Evolutionary conservation across 1,140 invertebrate species (phyloP), one percentile per base, ranked within the genome.

Genomic region (Phocides pigmalion): DNA sequence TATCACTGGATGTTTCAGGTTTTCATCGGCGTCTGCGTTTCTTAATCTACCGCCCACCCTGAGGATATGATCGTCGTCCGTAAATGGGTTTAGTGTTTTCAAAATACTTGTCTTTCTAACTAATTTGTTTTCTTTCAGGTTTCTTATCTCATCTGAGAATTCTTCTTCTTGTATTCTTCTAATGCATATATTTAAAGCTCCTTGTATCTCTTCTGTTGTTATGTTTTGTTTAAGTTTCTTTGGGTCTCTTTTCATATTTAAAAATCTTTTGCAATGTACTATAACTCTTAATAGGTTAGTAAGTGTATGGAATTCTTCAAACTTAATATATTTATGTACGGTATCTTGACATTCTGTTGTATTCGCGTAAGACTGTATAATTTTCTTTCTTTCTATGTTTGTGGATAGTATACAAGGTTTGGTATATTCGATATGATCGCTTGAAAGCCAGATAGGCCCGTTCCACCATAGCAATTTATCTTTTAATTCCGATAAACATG

Each of bases 301-400:
- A 42, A 56, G 51, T 20, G 37, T 5, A 9, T 56, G 15, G 16
- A 32, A 58, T 17, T 46, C 14, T 46, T 58, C 54, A 4, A 58
- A 8, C 17, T 58, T 58, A 12, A 58, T 58, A 16, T 22, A 25
- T 44, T 58, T 32, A 1, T 32, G 25, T 28, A 28, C 25, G 5
- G 25, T 44, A 11, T 58, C 53, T 46, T 58, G 12, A 15, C 1
- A 16, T 32, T 58, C 54, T 32, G 39, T 58, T 12, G 1, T 58
- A n/a, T 3, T 46, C 12, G n/a, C 20, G 6, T 32, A 58, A 1
- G 54, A 41, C 51, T 66, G 22, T 51, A 58, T 44, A 77, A 81
- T 64, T 75, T 46, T 46, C 35, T 39, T 58, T 16, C 22, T 58
- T 58, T 58, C 54, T 32, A 58, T 0, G 9, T 44, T n/a, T 12